Percentiles rank a stretch among this genome's conserved stretches.
These are phyloP conservation scores for Cephus runcator DNA, from an alignment of 2,888 invertebrate species.

Conservation along the genomic window DNA sequence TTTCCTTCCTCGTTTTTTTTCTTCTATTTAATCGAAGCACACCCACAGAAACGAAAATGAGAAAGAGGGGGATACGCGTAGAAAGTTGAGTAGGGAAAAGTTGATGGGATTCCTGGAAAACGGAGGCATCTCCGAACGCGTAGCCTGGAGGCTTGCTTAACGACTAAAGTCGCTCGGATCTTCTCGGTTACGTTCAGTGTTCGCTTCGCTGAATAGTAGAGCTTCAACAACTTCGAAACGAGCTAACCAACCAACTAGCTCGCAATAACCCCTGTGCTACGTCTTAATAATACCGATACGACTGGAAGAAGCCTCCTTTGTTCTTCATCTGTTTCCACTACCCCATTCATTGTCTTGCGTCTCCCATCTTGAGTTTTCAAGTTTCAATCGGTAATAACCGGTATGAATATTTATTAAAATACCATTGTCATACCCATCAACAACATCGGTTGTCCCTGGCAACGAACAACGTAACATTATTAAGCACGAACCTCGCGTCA, in stretches of 20 bases:
- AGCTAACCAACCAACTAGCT: conserved; percentile 51
- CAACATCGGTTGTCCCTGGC: not conserved
- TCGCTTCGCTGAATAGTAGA: conserved; percentile 27
- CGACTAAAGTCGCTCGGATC: conserved; percentile 50
- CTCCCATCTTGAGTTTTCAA: not conserved
- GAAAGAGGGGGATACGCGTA: not conserved
- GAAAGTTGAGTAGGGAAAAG: conserved; percentile 18
- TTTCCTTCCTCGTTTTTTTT: not conserved
- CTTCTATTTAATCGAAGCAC: not conserved
- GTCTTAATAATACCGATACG: conserved; percentile 37
- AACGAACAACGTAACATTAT: not conserved
- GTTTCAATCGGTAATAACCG: not conserved
- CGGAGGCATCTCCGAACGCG: conserved; percentile 14
- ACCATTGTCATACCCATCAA: not conserved
- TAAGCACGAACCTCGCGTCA: not conserved
- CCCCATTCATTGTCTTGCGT: not conserved
- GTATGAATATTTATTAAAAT: not conserved
- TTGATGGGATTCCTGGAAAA: not conserved
- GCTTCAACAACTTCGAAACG: conserved; percentile 46
- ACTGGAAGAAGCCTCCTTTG: conserved; percentile 7
- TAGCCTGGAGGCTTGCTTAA: conserved; percentile 53
- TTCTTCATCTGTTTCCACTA: not conserved
- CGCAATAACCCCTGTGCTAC: conserved; percentile 40
- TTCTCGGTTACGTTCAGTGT: conserved; percentile 12
- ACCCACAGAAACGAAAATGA: conserved; percentile 13